Evolutionary conservation across 2,888 invertebrate genomes (phyloP).

Genomic region (Lepas anatifera): DNA sequence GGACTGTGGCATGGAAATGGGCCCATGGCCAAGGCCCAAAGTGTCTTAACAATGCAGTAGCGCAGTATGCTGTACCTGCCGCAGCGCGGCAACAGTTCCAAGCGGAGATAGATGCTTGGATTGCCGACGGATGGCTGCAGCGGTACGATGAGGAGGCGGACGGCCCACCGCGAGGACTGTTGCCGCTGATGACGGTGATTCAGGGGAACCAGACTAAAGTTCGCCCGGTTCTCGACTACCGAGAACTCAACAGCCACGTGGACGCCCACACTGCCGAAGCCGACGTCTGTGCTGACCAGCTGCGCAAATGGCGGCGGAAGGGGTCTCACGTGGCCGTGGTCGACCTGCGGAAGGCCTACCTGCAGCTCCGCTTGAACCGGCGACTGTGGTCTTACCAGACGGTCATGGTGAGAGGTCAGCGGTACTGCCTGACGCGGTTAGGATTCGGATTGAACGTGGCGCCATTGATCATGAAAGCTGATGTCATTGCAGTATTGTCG

Average conservation of each 20-base stretch:
- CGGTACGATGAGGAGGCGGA: background rate
- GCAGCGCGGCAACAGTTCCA: no score
- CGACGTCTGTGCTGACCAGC: constrained; percentile 12
- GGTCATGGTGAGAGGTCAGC: background rate
- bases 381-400: constrained; percentile 16
- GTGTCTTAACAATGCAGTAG: no score
- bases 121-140: background rate
- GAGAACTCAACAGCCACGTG: constrained; percentile 9
- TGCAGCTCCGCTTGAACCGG: no score
- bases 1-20: no score
- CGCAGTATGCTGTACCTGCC: no score
- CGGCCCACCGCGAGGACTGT: background rate
- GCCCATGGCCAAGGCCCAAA: no score
- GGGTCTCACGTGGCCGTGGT: background rate
- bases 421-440: constrained; percentile 16
- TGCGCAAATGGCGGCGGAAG: constrained; percentile 10
- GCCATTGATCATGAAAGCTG: constrained; percentile 12
- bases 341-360: constrained; percentile 3
- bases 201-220: background rate
- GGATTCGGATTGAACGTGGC: constrained; percentile 15
- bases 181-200: background rate
- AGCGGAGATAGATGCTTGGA: background rate
- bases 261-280: constrained; percentile 6
- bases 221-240: constrained; percentile 15
- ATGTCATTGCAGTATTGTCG: background rate